Evolutionary conservation across 2,113 vertebrate species (phyloP).

Genomic region (Colistium nudipinnis): DNA sequence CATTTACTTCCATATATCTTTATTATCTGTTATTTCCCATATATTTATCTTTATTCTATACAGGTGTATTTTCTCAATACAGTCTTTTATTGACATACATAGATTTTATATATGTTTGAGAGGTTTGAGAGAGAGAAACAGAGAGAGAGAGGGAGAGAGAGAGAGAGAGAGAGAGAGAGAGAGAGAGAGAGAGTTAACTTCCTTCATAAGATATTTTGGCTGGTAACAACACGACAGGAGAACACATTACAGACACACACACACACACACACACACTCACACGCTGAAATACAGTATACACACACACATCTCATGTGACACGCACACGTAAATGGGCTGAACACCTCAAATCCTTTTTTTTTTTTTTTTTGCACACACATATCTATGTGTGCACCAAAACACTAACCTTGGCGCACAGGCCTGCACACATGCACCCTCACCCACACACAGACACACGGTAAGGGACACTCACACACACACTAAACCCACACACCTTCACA

Average conservation of each 20-base stretch:
- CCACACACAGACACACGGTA: constrained; percentile 3
- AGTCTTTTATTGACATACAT: constrained; percentile 79
- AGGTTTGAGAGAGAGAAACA: constrained; percentile 63
- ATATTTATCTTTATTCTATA: constrained; percentile 81
- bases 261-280: constrained; percentile 36
- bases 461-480: constrained; percentile 22
- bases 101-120: constrained; percentile 70
- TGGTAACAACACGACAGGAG: constrained; percentile 72
- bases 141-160: constrained; percentile 15
- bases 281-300: constrained; percentile 24
- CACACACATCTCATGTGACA: constrained; percentile 41
- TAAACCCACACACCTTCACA: constrained; percentile 42
- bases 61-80: constrained; percentile 77
- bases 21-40: constrained; percentile 78
- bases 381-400: constrained; percentile 9
- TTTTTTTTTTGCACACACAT: constrained; percentile 20
- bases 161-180: constrained; percentile 52
- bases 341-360: constrained; percentile 30
- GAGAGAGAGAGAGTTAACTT: constrained; percentile 57
- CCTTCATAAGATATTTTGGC: constrained; percentile 76
- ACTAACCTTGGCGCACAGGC: constrained; percentile 20
- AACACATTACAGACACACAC: constrained; percentile 63
- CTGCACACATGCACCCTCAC: constrained; percentile 9
- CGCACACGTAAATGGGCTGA: constrained; percentile 56
- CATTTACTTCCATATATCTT: constrained; percentile 72